Conservation (phyloP, 2,797 vertebrate genomes). For the Heliangelus exortis region DNA sequence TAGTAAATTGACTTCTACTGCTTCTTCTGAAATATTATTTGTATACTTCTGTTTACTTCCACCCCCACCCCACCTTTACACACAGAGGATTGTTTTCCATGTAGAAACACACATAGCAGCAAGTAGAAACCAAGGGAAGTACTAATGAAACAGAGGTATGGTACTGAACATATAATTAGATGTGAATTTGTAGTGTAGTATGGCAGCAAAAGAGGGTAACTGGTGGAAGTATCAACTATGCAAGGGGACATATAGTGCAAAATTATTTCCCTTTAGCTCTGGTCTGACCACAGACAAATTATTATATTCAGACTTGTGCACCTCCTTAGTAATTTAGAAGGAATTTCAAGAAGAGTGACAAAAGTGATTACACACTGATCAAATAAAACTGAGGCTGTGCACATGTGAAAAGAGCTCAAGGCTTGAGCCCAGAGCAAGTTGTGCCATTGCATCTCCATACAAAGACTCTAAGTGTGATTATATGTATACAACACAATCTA, state of each 20-base stretch:
- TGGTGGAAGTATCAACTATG: constrained; percentile 45
- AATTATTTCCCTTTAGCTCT: constrained; percentile 41
- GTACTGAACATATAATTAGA: constrained; percentile 40
- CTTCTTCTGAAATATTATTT: constrained; percentile 12
- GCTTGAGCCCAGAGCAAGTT: constrained; percentile 46
- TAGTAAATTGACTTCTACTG: background rate
- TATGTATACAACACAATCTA: constrained; percentile 42
- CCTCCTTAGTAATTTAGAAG: constrained; percentile 57
- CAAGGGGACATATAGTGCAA: background rate
- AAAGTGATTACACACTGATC: constrained; percentile 57
- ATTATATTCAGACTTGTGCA: constrained; percentile 36
- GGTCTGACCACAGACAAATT: constrained; percentile 48
- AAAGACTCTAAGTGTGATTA: constrained; percentile 50
- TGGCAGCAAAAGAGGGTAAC: constrained; percentile 34
- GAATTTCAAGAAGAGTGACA: constrained; percentile 58
- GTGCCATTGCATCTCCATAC: constrained; percentile 35
- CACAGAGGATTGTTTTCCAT: constrained; percentile 23
- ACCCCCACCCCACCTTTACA: background rate
- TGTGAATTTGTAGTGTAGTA: constrained; percentile 35
- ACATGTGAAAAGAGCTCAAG: constrained; percentile 36
- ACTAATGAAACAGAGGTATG: constrained; percentile 44
- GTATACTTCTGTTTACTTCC: constrained; percentile 27
- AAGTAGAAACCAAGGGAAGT: background rate
- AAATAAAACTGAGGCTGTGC: constrained; percentile 38
- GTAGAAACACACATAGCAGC: background rate